phyloP scores from a whole-genome alignment of 2,888 invertebrate genomes.

The Laspeyria flexula region DNA sequence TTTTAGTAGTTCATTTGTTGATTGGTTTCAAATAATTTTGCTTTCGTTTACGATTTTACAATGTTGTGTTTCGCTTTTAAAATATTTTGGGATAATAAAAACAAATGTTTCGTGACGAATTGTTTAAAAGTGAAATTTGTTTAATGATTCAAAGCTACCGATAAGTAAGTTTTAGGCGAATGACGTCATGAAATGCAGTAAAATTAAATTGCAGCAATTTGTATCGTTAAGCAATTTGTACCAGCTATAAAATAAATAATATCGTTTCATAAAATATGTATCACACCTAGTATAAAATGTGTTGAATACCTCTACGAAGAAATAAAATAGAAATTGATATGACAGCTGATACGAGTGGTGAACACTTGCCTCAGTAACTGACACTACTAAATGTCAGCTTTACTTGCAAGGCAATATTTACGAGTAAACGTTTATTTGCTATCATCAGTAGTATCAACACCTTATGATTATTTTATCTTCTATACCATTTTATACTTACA shows the following conservation, averaged over 20 bases:
- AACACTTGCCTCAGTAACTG: slow-evolving; percentile 14
- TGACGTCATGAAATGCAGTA: slow-evolving; percentile 10
- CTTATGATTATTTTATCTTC: slow-evolving; percentile 35
- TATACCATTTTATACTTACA: slow-evolving; percentile 29
- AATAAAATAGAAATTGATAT: slow-evolving; percentile 35
- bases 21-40: slow-evolving; percentile 63
- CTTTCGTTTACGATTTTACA: slow-evolving; percentile 61
- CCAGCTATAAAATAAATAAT: neutral
- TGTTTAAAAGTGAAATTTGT: slow-evolving; percentile 40
- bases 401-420: slow-evolving; percentile 32
- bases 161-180: slow-evolving; percentile 15
- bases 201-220: slow-evolving; percentile 11
- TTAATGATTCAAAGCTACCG: slow-evolving; percentile 29
- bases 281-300: slow-evolving; percentile 18
- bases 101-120: slow-evolving; percentile 31
- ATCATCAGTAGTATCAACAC: slow-evolving; percentile 26
- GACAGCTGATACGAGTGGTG: slow-evolving; percentile 22
- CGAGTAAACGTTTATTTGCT: slow-evolving; percentile 18
- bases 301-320: slow-evolving; percentile 25
- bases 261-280: slow-evolving; percentile 8
- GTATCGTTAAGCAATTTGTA: slow-evolving; percentile 15
- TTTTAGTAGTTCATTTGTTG: slow-evolving; percentile 60
- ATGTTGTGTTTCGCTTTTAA: slow-evolving; percentile 54
- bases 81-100: slow-evolving; percentile 38
- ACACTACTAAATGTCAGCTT: slow-evolving; percentile 37